A percentile compares a stretch with the other conserved stretches of the same genome.
Conservation (phyloP, 2,113 vertebrate species). For the Brachirus orientalis region DNA sequence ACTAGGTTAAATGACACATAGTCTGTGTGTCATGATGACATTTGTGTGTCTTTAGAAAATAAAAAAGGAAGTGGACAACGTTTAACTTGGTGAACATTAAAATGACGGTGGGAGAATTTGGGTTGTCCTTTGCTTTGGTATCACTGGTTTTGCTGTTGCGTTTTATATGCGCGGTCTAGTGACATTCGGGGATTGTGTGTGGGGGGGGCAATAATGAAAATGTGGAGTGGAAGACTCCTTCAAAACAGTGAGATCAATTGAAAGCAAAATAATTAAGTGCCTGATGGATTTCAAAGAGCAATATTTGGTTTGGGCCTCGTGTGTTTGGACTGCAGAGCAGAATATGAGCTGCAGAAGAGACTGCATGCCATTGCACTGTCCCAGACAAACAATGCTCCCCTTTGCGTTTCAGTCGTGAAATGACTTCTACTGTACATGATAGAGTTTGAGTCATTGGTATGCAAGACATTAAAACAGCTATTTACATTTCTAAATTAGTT, state of each 20-base stretch:
- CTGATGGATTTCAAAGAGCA: constrained; percentile 61
- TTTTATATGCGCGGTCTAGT: constrained; percentile 53
- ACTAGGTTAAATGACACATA: constrained; percentile 37
- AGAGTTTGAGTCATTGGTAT: not conserved
- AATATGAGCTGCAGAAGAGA: constrained; percentile 40
- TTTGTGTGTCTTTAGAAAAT: not conserved
- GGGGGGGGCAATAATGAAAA: not conserved
- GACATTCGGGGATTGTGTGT: constrained; percentile 11
- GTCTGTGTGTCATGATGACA: constrained; percentile 11
- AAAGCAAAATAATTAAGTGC: constrained; percentile 75
- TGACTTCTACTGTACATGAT: not conserved
- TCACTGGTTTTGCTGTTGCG: constrained; percentile 19
- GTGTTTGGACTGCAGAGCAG: constrained; percentile 52
- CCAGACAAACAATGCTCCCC: constrained; percentile 10
- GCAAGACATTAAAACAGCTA: not conserved
- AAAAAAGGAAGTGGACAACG: too few relatives aligned
- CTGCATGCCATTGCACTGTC: constrained; percentile 14
- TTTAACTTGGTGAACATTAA: not conserved
- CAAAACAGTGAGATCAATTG: constrained; percentile 64
- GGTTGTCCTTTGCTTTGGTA: not conserved
- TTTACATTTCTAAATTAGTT: too few relatives aligned
- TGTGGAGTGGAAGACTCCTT: constrained; percentile 21
- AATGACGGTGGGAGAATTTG: not conserved
- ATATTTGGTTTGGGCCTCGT: constrained; percentile 73
- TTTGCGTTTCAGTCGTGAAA: not conserved